Evolutionary conservation across 2,113 vertebrate genomes (phyloP), one percentile per base, ranked within the genome.

Genomic region (Laticauda colubrina): DNA sequence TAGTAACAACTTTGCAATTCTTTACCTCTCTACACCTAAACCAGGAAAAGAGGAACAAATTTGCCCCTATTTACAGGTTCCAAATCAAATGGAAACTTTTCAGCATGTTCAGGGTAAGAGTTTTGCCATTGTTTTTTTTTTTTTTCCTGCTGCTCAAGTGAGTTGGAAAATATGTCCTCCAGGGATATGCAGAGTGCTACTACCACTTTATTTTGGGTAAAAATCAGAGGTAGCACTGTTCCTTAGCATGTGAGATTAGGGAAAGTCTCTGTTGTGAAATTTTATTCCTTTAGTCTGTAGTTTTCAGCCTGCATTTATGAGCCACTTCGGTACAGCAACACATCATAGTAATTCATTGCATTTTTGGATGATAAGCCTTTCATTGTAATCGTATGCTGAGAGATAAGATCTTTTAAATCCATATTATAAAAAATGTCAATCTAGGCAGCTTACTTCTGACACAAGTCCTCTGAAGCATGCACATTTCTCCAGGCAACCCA

Each of bases 231-330:
- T 51, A 39, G 24, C 23, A 39, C 34, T 87, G 87, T 64, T 53
- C 59, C 55, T 94, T 95, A 53, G 12, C 87, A 88, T 61, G 56
- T 51, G 56, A 89, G 53, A 57, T 89, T 93, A 92, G 89, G 51
- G 89, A 91, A 94, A 87, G 18, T 69, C 29, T 55, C 29, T 51
- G 39, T 5, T 56, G 89, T 51, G 59, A 88, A 8, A 85, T 92
- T 55, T 0, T 5, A 1, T 89, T 89, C 57, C 59, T 26, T 51
- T 14, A 26, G 23, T 90, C 14, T 64, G 1, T 48, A 29, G 57
- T 64, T 90, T 64, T 29, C 7, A 51, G 43, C 14, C 45, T 88
- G 11, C 26, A 51, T 90, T 45, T 23, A 48, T 64, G 57, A 45
- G 6, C 43, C 23, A 61, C 89, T 64, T 90, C 39, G 8, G 45